Base-by-base conservation (phyloP, 2,888 invertebrate genomes). In the Poecilobothrus nobilitatus region DNA sequence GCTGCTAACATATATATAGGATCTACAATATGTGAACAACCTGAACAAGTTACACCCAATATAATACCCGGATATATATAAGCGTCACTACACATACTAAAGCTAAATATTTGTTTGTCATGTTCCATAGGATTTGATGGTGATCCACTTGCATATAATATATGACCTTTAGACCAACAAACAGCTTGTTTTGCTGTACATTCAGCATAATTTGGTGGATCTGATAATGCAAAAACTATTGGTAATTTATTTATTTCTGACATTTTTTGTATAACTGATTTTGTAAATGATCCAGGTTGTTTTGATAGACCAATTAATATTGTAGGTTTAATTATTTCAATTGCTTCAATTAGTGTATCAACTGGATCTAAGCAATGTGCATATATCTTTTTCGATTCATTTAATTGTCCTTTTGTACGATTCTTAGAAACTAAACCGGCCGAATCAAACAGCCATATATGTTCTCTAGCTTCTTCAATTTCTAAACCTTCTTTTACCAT, bases 391-490 rank as follows among this genome's bases (percentile, higher is more conserved):
- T 97, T 96, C 80, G 96, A 93, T 70, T 87, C 91, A 70, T 85
- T 87, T 65, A 94, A 76, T 0, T 92, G 92, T 10, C 94, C 94
- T 73, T 89, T 88, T 7, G 94, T 92, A 66, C 96, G 85, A 82
- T 93, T 84, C 80, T 90, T 92, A 0, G 95, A 95, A 77, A 98
- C 90, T 22, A 99, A 86, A 0, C 99, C 99, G 77, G 91, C 92
- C 27, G 95, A 95, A 83, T 99, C 99, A 66, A 97, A 92, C 89
- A 99, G 87, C 91, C 92, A 99, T 76, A 99, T 93, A 77, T 89
- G 90, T 1, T 81, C 81, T 70, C 87, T 86, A 0, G 98, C 98
- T 8, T 92, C 91, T 37, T 86, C 86, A 27, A 89, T 87, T 0
- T 86, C 77, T 0, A 88, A 83, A 4, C 98, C 96, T 78, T 97